Conservation (phyloP, 2,113 vertebrate genomes). For the Pogonocichla stellata region DNA sequence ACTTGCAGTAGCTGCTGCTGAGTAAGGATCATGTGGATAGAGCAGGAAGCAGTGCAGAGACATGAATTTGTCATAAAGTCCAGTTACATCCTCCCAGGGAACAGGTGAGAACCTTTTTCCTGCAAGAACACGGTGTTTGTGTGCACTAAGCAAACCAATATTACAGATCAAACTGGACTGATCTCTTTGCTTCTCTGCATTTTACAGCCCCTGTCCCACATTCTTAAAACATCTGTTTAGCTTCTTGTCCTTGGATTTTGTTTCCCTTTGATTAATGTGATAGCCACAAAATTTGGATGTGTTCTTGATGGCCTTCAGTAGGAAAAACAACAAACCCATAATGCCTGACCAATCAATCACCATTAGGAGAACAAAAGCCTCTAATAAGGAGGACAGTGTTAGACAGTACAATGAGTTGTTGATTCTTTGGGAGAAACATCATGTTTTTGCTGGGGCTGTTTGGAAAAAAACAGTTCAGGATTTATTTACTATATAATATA, state of each 20-base stretch:
- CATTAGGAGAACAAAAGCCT: conserved; percentile 70
- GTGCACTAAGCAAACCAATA: neutral
- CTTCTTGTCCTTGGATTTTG: conserved; percentile 68
- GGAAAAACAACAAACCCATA: conserved; percentile 64
- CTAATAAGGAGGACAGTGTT: conserved; percentile 66
- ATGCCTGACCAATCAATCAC: conserved; percentile 60
- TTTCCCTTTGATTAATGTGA: conserved; percentile 83
- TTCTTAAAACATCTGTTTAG: conserved; percentile 69
- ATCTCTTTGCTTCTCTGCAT: neutral
- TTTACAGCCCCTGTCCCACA: conserved; percentile 39
- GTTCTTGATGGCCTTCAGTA: conserved; percentile 77
- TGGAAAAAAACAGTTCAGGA: neutral
- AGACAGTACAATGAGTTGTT: conserved; percentile 71
- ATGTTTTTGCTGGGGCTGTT: conserved; percentile 38
- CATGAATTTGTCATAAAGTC: neutral
- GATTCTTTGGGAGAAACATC: conserved; percentile 64
- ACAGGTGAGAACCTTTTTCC: neutral
- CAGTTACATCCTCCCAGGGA: neutral
- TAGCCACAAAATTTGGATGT: conserved; percentile 80
- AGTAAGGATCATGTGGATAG: neutral
- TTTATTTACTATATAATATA: neutral
- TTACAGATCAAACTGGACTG: neutral
- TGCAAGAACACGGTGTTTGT: neutral
- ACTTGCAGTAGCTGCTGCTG: neutral
- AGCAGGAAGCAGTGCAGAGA: neutral